Evolutionary conservation across 2,113 vertebrate species (phyloP).

Genomic region (Hippocampus guttulatus): DNA sequence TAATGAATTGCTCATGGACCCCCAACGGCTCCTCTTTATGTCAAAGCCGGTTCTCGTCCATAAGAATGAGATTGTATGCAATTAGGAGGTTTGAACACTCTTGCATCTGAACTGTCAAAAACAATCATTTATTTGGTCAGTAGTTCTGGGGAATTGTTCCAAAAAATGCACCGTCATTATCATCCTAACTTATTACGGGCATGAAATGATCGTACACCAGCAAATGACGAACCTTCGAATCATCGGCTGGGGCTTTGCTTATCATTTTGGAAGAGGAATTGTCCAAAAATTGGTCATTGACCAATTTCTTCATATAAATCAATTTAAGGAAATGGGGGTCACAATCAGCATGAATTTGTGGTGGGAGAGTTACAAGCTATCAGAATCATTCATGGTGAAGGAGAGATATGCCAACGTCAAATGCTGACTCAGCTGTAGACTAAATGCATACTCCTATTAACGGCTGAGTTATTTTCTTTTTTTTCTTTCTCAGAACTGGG

Average conservation of each 20-base stretch:
- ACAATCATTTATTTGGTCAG: neutral
- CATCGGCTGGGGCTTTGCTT: constrained; percentile 11
- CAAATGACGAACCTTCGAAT: neutral
- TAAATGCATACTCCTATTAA: neutral
- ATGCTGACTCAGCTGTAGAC: neutral
- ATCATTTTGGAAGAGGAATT: constrained; percentile 21
- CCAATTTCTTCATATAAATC: constrained; percentile 32
- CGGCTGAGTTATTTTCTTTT: too few species aligned
- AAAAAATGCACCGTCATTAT: neutral
- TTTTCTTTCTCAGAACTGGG: neutral
- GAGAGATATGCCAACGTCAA: neutral
- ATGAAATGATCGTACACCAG: neutral
- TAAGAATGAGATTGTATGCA: too few species aligned
- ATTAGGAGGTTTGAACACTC: neutral
- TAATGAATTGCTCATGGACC: neutral
- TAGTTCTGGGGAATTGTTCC: neutral
- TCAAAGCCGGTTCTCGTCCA: neutral
- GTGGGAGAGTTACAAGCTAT: neutral
- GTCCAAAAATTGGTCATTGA: constrained; percentile 24
- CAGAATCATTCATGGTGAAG: neutral
- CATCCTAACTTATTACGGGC: neutral
- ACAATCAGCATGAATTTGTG: constrained; percentile 22
- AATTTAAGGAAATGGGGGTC: constrained; percentile 26
- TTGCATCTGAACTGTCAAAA: neutral
- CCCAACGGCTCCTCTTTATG: neutral